Evolutionary conservation across 2,797 vertebrate genomes (phyloP), one percentile per base, ranked within the genome.

Genomic region (Melanotaenia maccullochi): DNA sequence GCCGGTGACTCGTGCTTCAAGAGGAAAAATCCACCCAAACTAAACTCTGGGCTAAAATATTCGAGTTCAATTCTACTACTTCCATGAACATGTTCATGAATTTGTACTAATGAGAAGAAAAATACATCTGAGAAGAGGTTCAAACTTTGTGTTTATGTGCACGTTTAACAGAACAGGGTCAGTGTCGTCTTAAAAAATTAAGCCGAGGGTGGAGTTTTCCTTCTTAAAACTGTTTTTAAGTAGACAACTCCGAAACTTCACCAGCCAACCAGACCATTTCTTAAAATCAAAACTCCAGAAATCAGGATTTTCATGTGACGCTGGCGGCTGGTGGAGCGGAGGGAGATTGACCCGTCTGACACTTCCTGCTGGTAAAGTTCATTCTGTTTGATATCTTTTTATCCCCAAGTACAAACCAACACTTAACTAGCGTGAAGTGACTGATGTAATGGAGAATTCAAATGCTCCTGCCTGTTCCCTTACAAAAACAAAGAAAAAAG

Each of bases 341-440:
- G 16, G 18, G 1, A 7, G 42, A 1, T 20, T n/a, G 1, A 7
- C 8, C 42, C 5, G 60, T 24, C 24, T 64, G 85, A 85, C 76
- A 80, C 91, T 83, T 87, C 80, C 78, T 84, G 89, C 88, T 94
- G 95, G 95, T 94, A 94, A 95, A 96, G 95, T 93, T 95, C 94
- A 93, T 94, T 95, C 93, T 89, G 92, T 70, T 90, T 79, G 42
- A 14, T 54, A 47, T 25, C 6, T 38, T 49, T 68, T 57, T 16
- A 16, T 57, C 12, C 61, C 65, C 71, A 52, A 47, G 60, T 60
- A 92, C 79, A 92, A 90, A 92, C 73, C 87, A 88, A 94, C 93
- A 94, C 94, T 90, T 89, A 64, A 87, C 87, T 75, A 93, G 93
- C 87, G 90, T 93, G 92, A 90, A 85, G 94, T 91, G 94, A 89